A percentile compares a stretch with the other conserved stretches of the same genome.
phyloP scores from a whole-genome alignment of 2,888 invertebrate genomes.

The Pemphredon lugubris region DNA sequence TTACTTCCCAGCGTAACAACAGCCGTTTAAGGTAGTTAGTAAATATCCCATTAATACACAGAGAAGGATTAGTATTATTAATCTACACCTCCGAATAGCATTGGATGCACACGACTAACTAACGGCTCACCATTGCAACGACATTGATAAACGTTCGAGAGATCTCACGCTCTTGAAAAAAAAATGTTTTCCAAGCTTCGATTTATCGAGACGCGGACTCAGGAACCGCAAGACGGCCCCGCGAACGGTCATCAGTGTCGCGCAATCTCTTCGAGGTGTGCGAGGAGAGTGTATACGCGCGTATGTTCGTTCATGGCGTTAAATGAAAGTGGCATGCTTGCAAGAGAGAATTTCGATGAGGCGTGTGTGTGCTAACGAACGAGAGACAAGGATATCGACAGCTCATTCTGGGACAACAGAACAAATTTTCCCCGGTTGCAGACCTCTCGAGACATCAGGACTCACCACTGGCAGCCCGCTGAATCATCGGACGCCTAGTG shows the following conservation, averaged over 20 bases:
- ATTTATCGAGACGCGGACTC: too few species aligned
- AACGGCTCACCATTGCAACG: constrained; percentile 14
- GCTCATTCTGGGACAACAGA: constrained; percentile 60
- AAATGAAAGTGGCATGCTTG: constrained; percentile 49
- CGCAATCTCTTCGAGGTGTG: constrained; percentile 17
- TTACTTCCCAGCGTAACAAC: constrained; percentile 18
- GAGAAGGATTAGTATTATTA: constrained; percentile 34
- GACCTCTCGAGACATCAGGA: constrained; percentile 64
- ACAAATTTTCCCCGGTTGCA: constrained; percentile 54
- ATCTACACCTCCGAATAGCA: constrained; percentile 27
- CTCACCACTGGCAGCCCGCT: constrained; percentile 80
- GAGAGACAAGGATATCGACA: constrained; percentile 60
- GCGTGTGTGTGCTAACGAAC: constrained; percentile 45
- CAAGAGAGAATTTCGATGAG: constrained; percentile 31
- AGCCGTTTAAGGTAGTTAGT: constrained; percentile 20
- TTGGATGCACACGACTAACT: constrained; percentile 42
- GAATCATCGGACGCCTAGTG: constrained; percentile 78
- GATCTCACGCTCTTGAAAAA: too few species aligned
- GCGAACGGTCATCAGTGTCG: constrained; percentile 34
- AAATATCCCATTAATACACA: constrained; percentile 20
- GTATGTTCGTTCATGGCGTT: constrained; percentile 19
- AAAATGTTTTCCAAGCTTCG: background rate
- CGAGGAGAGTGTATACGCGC: background rate
- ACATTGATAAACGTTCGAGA: too few species aligned
- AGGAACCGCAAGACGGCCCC: constrained; percentile 1